Evolutionary conservation across 2,888 invertebrate genomes (phyloP), one percentile per base, ranked within the genome.

Genomic region (Tachina lurida): DNA sequence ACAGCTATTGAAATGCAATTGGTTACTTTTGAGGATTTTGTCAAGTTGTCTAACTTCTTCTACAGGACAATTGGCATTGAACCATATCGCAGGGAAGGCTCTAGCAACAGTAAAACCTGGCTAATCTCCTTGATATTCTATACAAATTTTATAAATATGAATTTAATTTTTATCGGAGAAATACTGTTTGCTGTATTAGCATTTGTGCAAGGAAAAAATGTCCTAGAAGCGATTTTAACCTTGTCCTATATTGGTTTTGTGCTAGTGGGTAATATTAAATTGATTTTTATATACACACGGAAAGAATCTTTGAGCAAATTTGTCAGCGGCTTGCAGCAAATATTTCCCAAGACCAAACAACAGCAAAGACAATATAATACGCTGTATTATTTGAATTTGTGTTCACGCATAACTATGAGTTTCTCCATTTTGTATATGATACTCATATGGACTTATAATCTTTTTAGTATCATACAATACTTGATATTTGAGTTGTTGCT

Each of bases 371-470:
- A 62, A 7, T 85, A 78, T 56, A 68, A 85, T 52, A 7, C 83
- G 10, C 12, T 3, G 5, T 4, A 60, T 10, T 84, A 90, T 74
- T 74, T 90, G n/a, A 65, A 83, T 0, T 83, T 88, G 13, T 88
- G 88, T 19, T 87, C 83, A 0, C 79, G 88, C 1, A 84, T 90
- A 0, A 87, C 86, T 4, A 15, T 39, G 10, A 87, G 87, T 41
- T 92, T 91, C 52, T 79, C 90, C 1, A 47, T 88, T 19, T 87
- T 92, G 2, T 93, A 91, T 58, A 88, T 90, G 52, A 65, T 90
- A 17, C 89, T 92, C 0, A 91, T 92, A 43, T 92, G 90, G 89
- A 90, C 90, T 0, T 93, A 91, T 52, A 92, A 92, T 87, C 83
- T 92, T 0, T 90, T 88, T 17, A 80, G 88, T 8, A 86, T 89